Evolutionary conservation across 1,140 invertebrate genomes (phyloP).

Genomic region (Mamestra configurata): DNA sequence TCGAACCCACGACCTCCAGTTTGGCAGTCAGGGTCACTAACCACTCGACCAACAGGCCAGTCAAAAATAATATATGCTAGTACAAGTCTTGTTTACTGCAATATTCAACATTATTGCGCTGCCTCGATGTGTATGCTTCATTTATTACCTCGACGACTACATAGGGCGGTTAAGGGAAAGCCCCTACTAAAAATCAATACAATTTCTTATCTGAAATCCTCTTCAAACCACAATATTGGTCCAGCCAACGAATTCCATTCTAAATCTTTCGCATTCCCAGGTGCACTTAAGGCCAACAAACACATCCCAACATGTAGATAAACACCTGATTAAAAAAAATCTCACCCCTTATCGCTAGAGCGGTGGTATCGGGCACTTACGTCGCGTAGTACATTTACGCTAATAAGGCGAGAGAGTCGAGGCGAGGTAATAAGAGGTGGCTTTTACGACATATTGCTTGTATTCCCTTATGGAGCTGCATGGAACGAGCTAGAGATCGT

Average conservation of each 20-base stretch:
- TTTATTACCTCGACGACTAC: neutral
- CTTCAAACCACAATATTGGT: neutral
- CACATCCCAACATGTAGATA: neutral
- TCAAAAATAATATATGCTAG: too few relatives aligned
- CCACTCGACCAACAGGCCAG: too few relatives aligned
- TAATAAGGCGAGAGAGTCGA: slow-evolving; percentile 11
- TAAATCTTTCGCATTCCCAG: neutral
- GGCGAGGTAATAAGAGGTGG: neutral
- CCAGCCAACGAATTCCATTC: neutral
- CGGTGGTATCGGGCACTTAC: slow-evolving; percentile 2
- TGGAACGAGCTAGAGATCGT: neutral
- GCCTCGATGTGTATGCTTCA: neutral
- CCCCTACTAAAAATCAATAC: neutral
- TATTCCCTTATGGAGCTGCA: neutral
- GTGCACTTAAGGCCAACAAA: neutral
- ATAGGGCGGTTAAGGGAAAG: neutral
- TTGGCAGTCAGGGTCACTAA: too few relatives aligned
- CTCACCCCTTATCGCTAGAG: neutral
- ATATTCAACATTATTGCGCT: neutral
- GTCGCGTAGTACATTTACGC: neutral
- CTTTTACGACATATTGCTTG: neutral
- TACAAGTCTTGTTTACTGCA: too few relatives aligned
- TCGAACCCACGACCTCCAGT: too few relatives aligned
- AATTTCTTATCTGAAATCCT: neutral
- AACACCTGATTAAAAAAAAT: neutral